phyloP scores from a whole-genome alignment of 1,140 invertebrate genomes.

The Triops longicaudatus region DNA sequence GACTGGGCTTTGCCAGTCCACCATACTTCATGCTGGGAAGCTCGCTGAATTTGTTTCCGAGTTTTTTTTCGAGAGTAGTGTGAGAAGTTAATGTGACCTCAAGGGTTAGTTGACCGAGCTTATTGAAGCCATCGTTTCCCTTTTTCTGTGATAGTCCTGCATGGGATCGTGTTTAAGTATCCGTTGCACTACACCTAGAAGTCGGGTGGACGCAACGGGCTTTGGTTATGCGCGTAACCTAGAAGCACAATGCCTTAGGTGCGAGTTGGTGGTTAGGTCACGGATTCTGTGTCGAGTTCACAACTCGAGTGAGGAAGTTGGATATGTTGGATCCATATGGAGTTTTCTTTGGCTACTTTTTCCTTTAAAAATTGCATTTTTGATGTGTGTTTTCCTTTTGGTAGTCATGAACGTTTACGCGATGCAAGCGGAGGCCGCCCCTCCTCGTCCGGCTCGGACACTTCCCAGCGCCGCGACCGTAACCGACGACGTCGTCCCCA shows the following conservation, averaged over 20 bases:
- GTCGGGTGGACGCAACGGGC: conserved; percentile 39
- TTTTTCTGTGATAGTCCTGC: neutral
- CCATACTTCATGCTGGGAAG: neutral
- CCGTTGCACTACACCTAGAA: neutral
- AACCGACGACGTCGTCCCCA: conserved; percentile 31
- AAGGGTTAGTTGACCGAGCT: too few species aligned
- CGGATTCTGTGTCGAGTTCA: neutral
- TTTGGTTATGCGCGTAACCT: neutral
- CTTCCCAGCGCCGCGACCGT: conserved; percentile 43
- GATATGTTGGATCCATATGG: neutral
- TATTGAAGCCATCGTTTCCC: neutral
- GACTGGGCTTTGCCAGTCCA: neutral
- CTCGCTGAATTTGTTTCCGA: neutral
- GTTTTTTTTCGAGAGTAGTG: too few species aligned
- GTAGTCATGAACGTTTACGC: conserved; percentile 46
- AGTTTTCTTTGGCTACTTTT: neutral
- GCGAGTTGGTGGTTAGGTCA: neutral
- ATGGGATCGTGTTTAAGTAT: neutral
- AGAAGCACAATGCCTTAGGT: conserved; percentile 7
- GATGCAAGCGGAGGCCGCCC: conserved; percentile 52
- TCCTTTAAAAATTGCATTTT: neutral
- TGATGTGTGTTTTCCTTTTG: conserved; percentile 42
- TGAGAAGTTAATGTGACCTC: too few species aligned
- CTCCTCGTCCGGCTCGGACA: conserved; percentile 45
- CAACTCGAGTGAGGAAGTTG: conserved; percentile 37